Base-by-base conservation (phyloP, 2,113 vertebrate species). In the Nansenia antarctica region DNA sequence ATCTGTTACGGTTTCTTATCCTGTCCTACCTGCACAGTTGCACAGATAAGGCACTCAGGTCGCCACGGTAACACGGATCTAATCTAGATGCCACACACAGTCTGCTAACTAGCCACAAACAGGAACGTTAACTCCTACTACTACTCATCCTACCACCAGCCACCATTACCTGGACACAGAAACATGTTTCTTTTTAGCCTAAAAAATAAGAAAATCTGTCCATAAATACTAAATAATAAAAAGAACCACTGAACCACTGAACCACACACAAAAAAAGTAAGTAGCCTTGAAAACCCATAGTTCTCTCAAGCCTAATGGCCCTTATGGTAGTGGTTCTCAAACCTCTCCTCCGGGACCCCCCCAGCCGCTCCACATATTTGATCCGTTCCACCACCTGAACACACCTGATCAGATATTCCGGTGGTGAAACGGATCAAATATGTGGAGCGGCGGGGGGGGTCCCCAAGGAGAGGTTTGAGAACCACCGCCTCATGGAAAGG, bases 191-290 rank as follows among this genome's bases (percentile, higher is more conserved):
- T 27, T 14, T 55, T 12, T 55, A 12, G n/a, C 18, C 18, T 52
- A 3, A 4, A 82, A 79, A 80, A 65, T 66, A 82, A 80, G 79
- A 67, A 72, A 72, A 79, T 77, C 83, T 79, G 83, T 86, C 82
- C 75, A 73, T 65, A 55, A 31, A 74, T 75, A 83, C 78, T 60
- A 77, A 80, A 45, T 15, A 18, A 81, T 61, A 39, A 78, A 61
- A 78, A 74, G 24, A 54, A 54, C 20, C n/a, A n/a, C n/a, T n/a
- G n/a, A n/a, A n/a, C n/a, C n/a, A n/a, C n/a, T n/a, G n/a, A n/a
- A n/a, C n/a, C n/a, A n/a, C n/a, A n/a, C n/a, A n/a, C n/a, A n/a
- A n/a, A n/a, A n/a, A n/a, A n/a, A n/a, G n/a, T n/a, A n/a, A n/a
- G n/a, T n/a, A n/a, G n/a, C n/a, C n/a, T n/a, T n/a, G n/a, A n/a